phyloP scores from a whole-genome alignment of 53 echinoderm and acorn worm species.

The Stichopus horrens region DNA sequence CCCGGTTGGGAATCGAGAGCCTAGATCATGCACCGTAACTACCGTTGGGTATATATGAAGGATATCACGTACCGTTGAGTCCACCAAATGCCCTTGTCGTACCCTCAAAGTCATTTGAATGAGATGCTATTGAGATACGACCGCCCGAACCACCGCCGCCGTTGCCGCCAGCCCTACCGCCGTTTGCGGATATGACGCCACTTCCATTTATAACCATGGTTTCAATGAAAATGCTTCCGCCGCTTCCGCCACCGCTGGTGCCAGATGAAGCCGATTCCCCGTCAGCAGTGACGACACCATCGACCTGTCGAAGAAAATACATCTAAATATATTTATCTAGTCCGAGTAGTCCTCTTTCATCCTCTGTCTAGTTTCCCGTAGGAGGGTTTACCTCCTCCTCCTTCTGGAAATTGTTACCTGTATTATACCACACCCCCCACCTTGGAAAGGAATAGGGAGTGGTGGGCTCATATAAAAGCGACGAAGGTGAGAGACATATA shows the following conservation, averaged over 20 bases:
- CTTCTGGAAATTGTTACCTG: no score
- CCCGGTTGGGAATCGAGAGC: no score
- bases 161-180: constrained; percentile 26
- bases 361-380: no score
- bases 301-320: not conserved
- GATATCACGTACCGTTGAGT: not conserved
- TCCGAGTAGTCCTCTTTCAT: no score
- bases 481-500: no score
- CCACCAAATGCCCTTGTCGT: constrained; percentile 45
- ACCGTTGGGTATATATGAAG: no score
- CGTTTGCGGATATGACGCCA: constrained; percentile 46
- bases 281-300: constrained; percentile 44
- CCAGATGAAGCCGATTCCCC: constrained; percentile 17
- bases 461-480: no score
- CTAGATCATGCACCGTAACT: no score
- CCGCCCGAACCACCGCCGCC: constrained; percentile 52
- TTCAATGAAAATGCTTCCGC: constrained; percentile 45
- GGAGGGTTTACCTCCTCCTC: no score
- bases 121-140: constrained; percentile 29
- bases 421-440: no score
- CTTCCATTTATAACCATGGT: constrained; percentile 25
- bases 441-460: no score
- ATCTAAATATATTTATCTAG: no score
- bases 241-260: constrained; percentile 47
- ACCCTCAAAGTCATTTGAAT: constrained; percentile 18